A percentile compares a stretch with the other conserved stretches of the same genome.
Evolutionary conservation across 2,888 invertebrate genomes (phyloP).

Genomic region (Idaea straminata): DNA sequence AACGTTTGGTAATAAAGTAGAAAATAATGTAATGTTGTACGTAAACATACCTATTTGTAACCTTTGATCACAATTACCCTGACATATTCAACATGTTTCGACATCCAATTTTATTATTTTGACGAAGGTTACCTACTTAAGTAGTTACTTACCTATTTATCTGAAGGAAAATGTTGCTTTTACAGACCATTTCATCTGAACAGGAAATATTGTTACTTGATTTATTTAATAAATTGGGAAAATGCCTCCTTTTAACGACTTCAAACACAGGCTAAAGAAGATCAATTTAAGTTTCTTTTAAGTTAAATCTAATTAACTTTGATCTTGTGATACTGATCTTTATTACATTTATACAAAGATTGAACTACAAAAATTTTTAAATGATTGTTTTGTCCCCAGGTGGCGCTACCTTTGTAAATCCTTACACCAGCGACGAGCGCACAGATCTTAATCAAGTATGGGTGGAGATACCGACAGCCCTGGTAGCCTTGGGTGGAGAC

Average conservation of each 20-base stretch:
- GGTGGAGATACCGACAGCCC: constrained; percentile 86
- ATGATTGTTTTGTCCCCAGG: constrained; percentile 41
- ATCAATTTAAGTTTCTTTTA: too few relatives aligned
- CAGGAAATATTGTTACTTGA: too few relatives aligned
- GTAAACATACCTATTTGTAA: background rate
- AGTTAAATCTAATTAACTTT: too few relatives aligned
- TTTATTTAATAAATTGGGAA: too few relatives aligned
- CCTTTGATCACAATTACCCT: background rate
- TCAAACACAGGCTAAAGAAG: too few relatives aligned
- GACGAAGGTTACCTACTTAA: background rate
- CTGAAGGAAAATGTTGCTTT: too few relatives aligned
- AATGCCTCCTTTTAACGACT: too few relatives aligned
- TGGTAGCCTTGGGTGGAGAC: constrained; percentile 90
- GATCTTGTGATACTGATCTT: too few relatives aligned
- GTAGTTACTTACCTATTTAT: background rate
- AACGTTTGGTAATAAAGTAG: background rate
- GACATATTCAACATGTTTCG: background rate
- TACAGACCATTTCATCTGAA: too few relatives aligned
- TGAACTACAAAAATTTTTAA: background rate
- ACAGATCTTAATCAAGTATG: constrained; percentile 72
- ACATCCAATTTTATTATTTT: background rate
- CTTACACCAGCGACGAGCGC: constrained; percentile 60
- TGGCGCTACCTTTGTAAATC: constrained; percentile 63
- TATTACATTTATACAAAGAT: too few relatives aligned
- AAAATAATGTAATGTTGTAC: background rate